Conservation (phyloP, 2,888 invertebrate genomes). For the Antheraea assamensis region DNA sequence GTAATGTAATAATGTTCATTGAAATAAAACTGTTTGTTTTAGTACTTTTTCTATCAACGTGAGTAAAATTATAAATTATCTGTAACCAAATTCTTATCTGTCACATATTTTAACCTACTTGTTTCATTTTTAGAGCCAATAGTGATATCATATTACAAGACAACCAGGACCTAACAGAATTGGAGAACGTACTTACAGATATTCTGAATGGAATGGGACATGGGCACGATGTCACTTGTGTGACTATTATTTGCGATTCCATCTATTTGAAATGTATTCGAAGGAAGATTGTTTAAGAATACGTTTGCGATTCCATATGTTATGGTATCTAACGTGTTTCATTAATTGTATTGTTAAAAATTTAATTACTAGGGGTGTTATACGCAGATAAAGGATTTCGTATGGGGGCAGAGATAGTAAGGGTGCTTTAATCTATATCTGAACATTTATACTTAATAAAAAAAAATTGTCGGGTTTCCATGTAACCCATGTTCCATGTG, state of each 20-base stretch:
- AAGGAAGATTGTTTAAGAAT: slow-evolving; percentile 70
- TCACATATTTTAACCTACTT: background rate
- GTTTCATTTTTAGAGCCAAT: slow-evolving; percentile 8
- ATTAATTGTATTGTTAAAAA: no score
- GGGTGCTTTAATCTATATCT: no score
- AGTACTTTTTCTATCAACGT: slow-evolving; percentile 7
- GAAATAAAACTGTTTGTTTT: background rate
- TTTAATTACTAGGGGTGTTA: no score
- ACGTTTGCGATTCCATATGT: slow-evolving; percentile 73
- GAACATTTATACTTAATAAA: no score
- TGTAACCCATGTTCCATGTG: no score
- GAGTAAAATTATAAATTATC: background rate
- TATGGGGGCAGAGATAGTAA: no score
- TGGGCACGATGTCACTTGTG: slow-evolving; percentile 69
- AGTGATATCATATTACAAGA: slow-evolving; percentile 44
- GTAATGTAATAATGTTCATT: background rate
- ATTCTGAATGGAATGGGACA: slow-evolving; percentile 50
- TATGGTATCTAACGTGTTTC: slow-evolving; percentile 62
- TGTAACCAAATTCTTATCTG: background rate
- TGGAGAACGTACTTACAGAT: slow-evolving; percentile 60
- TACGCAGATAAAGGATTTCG: no score
- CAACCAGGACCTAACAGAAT: slow-evolving; percentile 50
- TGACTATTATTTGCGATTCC: slow-evolving; percentile 78
- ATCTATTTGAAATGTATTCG: slow-evolving; percentile 79
- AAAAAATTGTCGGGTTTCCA: no score